Percentiles rank a stretch among this genome's conserved stretches.
phyloP scores from a whole-genome alignment of 1,140 invertebrate genomes.

The Drosophila tropicalis region DNA sequence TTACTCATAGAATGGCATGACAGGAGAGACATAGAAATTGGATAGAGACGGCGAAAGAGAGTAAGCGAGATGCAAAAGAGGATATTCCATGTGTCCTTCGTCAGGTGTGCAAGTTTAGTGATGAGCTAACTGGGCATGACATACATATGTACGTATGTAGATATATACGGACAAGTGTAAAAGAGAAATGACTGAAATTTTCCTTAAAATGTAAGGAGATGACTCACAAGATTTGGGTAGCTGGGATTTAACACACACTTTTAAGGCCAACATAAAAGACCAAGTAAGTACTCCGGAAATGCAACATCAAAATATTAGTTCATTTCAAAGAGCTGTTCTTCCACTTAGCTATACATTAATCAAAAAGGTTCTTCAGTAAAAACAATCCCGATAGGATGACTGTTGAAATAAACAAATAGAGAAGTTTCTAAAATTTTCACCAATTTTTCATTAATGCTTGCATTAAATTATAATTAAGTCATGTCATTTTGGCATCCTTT shows the following conservation, averaged over 20 bases:
- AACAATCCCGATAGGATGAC: no score
- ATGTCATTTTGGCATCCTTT: no score
- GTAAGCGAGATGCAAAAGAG: neutral
- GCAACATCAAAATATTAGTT: neutral
- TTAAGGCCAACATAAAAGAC: neutral
- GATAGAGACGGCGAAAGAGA: neutral
- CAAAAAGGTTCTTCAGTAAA: neutral
- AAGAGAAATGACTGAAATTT: constrained; percentile 21
- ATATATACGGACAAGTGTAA: neutral
- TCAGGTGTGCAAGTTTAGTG: constrained; percentile 65
- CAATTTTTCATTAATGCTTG: no score
- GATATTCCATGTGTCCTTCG: constrained; percentile 45
- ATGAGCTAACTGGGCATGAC: constrained; percentile 46
- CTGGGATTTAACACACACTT: neutral
- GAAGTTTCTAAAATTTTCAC: no score
- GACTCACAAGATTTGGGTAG: constrained; percentile 14
- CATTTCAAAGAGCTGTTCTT: neutral
- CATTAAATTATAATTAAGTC: no score
- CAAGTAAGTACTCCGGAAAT: neutral
- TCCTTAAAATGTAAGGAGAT: constrained; percentile 10
- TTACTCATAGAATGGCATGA: constrained; percentile 28
- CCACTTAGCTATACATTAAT: neutral
- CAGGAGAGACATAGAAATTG: constrained; percentile 12
- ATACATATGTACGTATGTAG: neutral
- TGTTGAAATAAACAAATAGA: no score